phyloP scores from a whole-genome alignment of 2,888 invertebrate genomes.

The Drepana falcataria region DNA sequence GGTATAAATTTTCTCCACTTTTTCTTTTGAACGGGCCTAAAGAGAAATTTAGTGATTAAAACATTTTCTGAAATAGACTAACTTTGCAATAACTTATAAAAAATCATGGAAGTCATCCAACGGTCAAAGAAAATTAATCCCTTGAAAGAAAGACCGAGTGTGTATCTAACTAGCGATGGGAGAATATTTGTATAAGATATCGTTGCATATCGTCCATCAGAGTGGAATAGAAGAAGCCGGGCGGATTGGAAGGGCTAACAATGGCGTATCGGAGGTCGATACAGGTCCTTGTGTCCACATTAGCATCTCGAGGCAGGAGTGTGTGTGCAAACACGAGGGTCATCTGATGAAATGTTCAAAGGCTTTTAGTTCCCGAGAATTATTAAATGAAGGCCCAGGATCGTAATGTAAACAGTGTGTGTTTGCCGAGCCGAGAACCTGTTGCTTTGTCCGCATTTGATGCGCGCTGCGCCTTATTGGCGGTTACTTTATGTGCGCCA shows the following conservation, averaged over 20 bases:
- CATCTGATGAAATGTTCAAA: conserved; percentile 80
- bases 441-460: conserved; percentile 74
- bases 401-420: conserved; percentile 74
- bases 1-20: no score
- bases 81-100: conserved; percentile 4
- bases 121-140: no score
- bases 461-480: conserved; percentile 73
- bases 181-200: conserved; percentile 58
- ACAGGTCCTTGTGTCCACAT: conserved; percentile 78
- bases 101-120: no score
- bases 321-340: conserved; percentile 77
- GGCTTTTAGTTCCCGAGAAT: conserved; percentile 80
- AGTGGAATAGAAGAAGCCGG: conserved; percentile 68
- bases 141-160: no score
- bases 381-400: conserved; percentile 78
- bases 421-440: conserved; percentile 74
- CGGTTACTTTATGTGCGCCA: conserved; percentile 74
- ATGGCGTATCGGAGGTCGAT: conserved; percentile 71
- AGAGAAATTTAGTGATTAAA: background rate
- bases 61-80: conserved; percentile 8
- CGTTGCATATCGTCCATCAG: conserved; percentile 50
- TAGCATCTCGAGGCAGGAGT: conserved; percentile 76
- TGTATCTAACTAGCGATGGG: background rate
- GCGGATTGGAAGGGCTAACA: conserved; percentile 64
- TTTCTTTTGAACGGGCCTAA: no score